phyloP scores from a whole-genome alignment of 2,888 invertebrate species.

The Euzetes globulus region DNA sequence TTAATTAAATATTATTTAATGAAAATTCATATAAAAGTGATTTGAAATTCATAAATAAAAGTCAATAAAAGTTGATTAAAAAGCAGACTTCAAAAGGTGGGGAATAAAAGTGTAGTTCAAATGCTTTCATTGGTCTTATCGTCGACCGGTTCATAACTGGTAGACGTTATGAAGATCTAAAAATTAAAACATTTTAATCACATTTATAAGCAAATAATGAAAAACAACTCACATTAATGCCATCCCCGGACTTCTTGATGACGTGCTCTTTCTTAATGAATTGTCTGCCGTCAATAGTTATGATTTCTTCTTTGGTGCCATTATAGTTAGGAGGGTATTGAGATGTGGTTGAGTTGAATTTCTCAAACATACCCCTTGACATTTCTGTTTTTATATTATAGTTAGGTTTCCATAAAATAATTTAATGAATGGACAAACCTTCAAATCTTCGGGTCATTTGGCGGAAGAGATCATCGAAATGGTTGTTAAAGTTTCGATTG shows the following conservation, averaged over 20 bases:
- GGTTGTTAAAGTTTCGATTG: background rate
- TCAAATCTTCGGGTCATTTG: constrained; percentile 26
- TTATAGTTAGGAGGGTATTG: constrained; percentile 33
- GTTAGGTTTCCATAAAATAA: background rate
- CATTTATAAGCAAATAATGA: background rate
- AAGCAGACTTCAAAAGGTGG: background rate
- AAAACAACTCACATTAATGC: constrained; percentile 10
- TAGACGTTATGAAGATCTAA: constrained; percentile 22
- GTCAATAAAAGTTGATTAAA: background rate
- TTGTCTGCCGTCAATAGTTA: constrained; percentile 26
- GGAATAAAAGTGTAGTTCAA: too few relatives aligned
- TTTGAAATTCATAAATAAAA: too few relatives aligned
- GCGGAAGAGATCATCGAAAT: constrained; percentile 3
- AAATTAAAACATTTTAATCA: background rate
- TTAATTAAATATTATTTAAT: background rate
- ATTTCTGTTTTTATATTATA: background rate
- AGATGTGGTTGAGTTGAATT: background rate
- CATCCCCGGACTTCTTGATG: constrained; percentile 26
- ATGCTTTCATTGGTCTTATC: background rate
- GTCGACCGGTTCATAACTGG: constrained; percentile 32
- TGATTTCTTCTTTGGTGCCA: constrained; percentile 28
- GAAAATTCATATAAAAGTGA: background rate
- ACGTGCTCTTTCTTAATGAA: constrained; percentile 30
- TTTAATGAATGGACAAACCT: background rate
- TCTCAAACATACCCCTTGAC: constrained; percentile 1